phyloP scores from a whole-genome alignment of 2,888 invertebrate species.

The Microplitis manilae region DNA sequence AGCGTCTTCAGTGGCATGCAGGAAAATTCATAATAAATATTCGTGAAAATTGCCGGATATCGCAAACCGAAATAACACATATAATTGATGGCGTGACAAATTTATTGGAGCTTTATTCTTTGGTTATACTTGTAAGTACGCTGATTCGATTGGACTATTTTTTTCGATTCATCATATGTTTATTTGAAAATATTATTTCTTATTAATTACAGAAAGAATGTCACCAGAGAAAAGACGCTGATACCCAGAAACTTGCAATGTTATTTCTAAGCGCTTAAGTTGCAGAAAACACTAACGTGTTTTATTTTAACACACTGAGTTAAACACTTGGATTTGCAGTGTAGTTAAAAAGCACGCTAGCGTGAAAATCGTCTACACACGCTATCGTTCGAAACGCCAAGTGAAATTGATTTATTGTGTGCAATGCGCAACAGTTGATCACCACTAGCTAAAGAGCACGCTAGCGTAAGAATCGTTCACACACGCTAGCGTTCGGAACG shows the following conservation, averaged over 20 bases:
- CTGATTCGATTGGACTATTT: not conserved
- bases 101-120: constrained; percentile 32
- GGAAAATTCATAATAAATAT: constrained; percentile 34
- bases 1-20: constrained; percentile 25
- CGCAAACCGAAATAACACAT: constrained; percentile 29
- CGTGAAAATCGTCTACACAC: too few species aligned
- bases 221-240: not conserved
- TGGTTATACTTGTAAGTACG: constrained; percentile 30
- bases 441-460: too few species aligned
- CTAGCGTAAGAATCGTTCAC: too few species aligned
- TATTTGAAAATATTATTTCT: not conserved
- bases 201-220: constrained; percentile 26
- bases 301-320: too few species aligned
- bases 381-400: too few species aligned
- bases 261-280: too few species aligned
- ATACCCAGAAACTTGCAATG: constrained; percentile 12
- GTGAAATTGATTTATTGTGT: too few species aligned
- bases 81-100: constrained; percentile 35
- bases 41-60: constrained; percentile 40
- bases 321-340: too few species aligned
- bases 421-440: too few species aligned
- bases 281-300: too few species aligned
- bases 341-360: too few species aligned
- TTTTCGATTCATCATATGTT: not conserved
- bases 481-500: too few species aligned